These are phyloP conservation scores for Trachelus tabidus DNA, from an alignment of 2,888 invertebrate species.

Conservation along the genomic window DNA sequence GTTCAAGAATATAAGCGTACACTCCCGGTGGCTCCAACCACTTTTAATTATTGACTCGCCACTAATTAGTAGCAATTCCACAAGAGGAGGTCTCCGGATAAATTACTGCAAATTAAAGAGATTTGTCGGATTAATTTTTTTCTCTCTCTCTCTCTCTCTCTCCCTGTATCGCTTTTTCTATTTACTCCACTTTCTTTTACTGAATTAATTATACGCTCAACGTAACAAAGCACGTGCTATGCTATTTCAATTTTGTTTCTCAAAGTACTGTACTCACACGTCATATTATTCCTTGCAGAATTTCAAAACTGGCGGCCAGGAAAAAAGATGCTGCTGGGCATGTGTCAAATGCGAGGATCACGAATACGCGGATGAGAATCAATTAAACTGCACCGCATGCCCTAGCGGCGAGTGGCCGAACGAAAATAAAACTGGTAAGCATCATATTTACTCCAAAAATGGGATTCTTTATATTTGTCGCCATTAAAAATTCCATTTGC, in stretches of 20 bases:
- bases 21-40: not conserved
- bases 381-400: constrained; percentile 71
- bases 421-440: constrained; percentile 71
- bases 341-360: constrained; percentile 77
- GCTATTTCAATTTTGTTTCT: not conserved
- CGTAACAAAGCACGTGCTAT: not conserved
- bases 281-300: constrained; percentile 59
- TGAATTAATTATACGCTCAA: not conserved
- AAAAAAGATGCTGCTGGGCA: constrained; percentile 81
- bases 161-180: not conserved
- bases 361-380: constrained; percentile 71
- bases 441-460: not conserved
- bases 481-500: no score
- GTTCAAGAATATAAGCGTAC: not conserved
- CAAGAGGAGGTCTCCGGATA: not conserved
- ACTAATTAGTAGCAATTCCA: not conserved
- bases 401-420: constrained; percentile 75
- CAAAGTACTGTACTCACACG: not conserved
- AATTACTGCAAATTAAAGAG: not conserved
- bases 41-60: not conserved
- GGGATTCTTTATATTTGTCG: no score
- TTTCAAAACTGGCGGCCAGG: constrained; percentile 71
- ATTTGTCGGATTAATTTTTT: not conserved
- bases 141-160: not conserved
- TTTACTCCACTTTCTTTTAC: not conserved